Evolutionary conservation across 2,113 vertebrate genomes (phyloP).

Genomic region (Motacilla alba): DNA sequence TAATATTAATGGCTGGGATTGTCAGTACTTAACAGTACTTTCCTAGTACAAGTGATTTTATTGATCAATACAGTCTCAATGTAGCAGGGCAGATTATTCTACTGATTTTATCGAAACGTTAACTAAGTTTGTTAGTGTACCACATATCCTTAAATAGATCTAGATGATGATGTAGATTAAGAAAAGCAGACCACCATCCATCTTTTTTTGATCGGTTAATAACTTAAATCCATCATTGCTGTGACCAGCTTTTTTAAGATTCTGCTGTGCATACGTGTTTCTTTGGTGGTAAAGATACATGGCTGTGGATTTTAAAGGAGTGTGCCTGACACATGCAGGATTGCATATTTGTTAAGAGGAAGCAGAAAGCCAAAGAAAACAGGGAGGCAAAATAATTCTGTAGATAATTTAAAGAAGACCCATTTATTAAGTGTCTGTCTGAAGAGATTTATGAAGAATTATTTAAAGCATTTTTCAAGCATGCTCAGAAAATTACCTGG

Average conservation of each 20-base stretch:
- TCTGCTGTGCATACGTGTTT: conserved; percentile 75
- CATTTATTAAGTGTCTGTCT: neutral
- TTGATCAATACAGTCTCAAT: conserved; percentile 88
- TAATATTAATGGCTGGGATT: conserved; percentile 98
- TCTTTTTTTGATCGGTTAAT: conserved; percentile 99
- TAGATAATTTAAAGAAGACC: neutral
- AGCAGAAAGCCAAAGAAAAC: neutral
- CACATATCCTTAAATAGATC: conserved; percentile 99
- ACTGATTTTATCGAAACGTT: conserved; percentile 96
- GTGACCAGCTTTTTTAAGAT: conserved; percentile 68
- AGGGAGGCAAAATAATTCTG: neutral
- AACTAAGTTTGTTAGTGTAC: conserved; percentile 97
- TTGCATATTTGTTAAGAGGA: neutral
- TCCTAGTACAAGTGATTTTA: conserved; percentile 94
- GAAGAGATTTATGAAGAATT: neutral
- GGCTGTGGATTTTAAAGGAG: conserved; percentile 33
- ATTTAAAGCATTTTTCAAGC: neutral
- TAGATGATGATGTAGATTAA: conserved; percentile 99
- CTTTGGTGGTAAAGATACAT: conserved; percentile 30
- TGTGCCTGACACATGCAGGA: neutral
- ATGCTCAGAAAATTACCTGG: neutral
- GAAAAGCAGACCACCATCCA: conserved; percentile 91
- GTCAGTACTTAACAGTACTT: conserved; percentile 91
- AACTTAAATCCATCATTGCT: conserved; percentile 99
- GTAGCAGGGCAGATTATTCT: conserved; percentile 86